Base-by-base conservation (phyloP, 2,888 invertebrate genomes). In the Rotaria socialis region DNA sequence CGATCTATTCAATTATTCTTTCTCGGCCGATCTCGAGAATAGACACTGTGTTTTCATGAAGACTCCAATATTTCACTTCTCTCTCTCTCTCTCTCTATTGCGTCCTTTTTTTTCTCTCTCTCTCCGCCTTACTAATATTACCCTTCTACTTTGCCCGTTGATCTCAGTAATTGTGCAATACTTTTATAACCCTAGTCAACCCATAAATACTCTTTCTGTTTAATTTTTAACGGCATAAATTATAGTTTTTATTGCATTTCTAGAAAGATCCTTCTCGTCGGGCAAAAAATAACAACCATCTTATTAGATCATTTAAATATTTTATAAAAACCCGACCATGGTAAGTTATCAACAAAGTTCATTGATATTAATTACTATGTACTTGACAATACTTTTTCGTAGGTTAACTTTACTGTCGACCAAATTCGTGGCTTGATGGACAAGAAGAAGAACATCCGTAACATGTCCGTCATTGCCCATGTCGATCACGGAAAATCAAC, bases 381-480 rank as follows among this genome's bases (percentile, higher is more conserved):
- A 52, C 11, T 52, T 52, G 52, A 16, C 0, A 52, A 16, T 55
- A 55, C 6, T 55, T 35, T 50, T 47, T 35, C 89, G 56, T 88
- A 98, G 99, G 99, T 99, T 94, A 99, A 99, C 94, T 99, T 99
- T 93, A 99, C 98, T 89, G 96, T 99, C 93, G 98, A 98, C 94
- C 97, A 99, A 94, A 98, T 99, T 94, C 96, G 99, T 93, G 93
- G 91, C 92, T 96, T 99, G 95, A 99, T 99, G 99, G 98, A 99
- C 95, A 96, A 96, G 93, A 98, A 98, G 94, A 94, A 94, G 93
- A 99, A 99, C 92, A 99, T 99, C 93, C 95, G 99, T 92, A 99
- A 99, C 93, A 99, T 99, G 98, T 99, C 98, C 91, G 99, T 99
- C 93, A 99, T 99, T 92, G 99, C 99, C 90, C 99, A 99, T 93